Percentiles rank a stretch among this genome's conserved stretches.
These are phyloP conservation scores for Odontamblyopus rebecca DNA, from an alignment of 2,797 vertebrate genomes.

Conservation along the genomic window DNA sequence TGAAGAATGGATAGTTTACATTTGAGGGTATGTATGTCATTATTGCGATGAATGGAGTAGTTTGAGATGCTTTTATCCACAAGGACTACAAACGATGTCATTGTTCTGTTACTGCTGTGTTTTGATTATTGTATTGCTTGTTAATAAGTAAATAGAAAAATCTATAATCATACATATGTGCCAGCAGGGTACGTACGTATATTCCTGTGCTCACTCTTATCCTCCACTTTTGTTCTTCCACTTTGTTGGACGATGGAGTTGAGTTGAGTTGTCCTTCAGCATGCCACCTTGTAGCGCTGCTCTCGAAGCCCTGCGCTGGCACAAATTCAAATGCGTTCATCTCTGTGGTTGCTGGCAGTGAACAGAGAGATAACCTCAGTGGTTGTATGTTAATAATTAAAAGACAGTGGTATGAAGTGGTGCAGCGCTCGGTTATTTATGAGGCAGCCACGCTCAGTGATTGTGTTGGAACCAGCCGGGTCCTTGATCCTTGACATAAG, in stretches of 20 bases:
- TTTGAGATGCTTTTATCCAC: neutral
- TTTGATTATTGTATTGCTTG: neutral
- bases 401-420: slow-evolving; percentile 73
- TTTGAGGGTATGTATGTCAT: neutral
- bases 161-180: neutral
- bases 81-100: neutral
- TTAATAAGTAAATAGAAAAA: neutral
- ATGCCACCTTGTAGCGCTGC: slow-evolving; percentile 51
- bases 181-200: neutral
- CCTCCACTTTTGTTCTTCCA: neutral
- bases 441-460: slow-evolving; percentile 65
- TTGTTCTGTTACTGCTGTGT: neutral
- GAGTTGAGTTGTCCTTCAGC: slow-evolving; percentile 61
- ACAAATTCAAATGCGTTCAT: slow-evolving; percentile 59
- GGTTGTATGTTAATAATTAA: slow-evolving; percentile 76
- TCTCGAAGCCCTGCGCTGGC: slow-evolving; percentile 61
- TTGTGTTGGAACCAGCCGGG: slow-evolving; percentile 75
- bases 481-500: slow-evolving; percentile 78
- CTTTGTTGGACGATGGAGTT: neutral
- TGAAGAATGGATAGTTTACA: neutral
- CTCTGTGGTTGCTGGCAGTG: slow-evolving; percentile 56
- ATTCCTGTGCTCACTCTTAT: neutral
- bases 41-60: neutral
- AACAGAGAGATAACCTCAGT: slow-evolving; percentile 71
- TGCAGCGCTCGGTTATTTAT: slow-evolving; percentile 75